Conservation (phyloP, 2,113 vertebrate genomes). For the Hepsetus odoe region DNA sequence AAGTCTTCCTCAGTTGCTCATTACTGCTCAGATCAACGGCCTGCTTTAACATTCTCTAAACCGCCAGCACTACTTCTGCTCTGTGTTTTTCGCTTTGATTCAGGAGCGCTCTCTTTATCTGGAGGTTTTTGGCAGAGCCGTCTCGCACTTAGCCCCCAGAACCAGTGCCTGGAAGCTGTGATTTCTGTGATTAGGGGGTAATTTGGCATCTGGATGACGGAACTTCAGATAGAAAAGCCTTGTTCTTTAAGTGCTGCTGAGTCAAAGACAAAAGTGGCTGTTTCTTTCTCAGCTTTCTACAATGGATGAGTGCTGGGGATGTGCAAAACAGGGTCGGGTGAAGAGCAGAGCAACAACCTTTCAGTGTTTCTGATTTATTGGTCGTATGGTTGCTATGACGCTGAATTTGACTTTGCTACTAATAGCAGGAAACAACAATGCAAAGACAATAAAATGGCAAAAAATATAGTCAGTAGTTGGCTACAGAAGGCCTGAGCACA, state of each 20-base stretch:
- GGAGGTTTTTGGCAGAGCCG: conserved; percentile 35
- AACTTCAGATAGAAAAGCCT: conserved; percentile 29
- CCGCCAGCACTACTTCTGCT: conserved; percentile 34
- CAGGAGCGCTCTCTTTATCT: conserved; percentile 28
- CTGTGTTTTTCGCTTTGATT: conserved; percentile 44
- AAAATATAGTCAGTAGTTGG: no score
- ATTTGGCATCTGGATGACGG: conserved; percentile 55
- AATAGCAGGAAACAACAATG: not conserved
- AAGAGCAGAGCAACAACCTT: not conserved
- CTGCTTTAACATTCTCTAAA: conserved; percentile 60
- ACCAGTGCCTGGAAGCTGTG: conserved; percentile 42
- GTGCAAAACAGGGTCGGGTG: not conserved
- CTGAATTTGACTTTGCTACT: not conserved
- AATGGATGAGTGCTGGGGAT: not conserved
- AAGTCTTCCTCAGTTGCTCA: conserved; percentile 56
- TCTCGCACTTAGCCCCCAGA: conserved; percentile 15
- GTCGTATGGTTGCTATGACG: not conserved
- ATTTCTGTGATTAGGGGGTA: conserved; percentile 50
- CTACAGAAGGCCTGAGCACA: no score
- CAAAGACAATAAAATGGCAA: no score
- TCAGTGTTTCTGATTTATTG: not conserved
- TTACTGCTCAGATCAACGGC: conserved; percentile 63
- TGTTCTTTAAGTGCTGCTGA: conserved; percentile 8
- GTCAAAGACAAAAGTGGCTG: not conserved
- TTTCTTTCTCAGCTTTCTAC: not conserved